Percentiles rank a stretch among this genome's conserved stretches.
These are phyloP conservation scores for Potamarius usumacintae DNA, from an alignment of 2,113 vertebrate genomes.

Conservation along the genomic window DNA sequence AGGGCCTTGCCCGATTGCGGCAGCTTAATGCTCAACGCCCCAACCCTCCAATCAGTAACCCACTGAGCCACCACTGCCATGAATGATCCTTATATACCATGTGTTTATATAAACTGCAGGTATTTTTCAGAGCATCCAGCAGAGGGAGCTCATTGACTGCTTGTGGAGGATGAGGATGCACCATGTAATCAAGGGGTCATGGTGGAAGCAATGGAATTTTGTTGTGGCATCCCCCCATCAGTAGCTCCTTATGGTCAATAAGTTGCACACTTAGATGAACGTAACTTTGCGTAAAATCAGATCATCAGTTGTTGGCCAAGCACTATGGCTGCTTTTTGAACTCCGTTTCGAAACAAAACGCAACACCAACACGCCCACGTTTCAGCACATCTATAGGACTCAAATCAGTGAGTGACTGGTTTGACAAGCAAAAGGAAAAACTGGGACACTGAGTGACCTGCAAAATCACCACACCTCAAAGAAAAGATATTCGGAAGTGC, in stretches of 20 bases:
- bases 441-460: background rate
- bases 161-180: background rate
- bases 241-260: background rate
- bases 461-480: background rate
- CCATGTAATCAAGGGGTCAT: background rate
- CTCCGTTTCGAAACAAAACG: background rate
- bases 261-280: background rate
- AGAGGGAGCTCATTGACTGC: constrained; percentile 33
- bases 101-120: background rate
- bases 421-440: background rate
- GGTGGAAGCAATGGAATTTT: background rate
- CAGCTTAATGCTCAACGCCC: no score
- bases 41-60: no score
- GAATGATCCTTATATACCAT: no score
- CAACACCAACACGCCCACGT: background rate
- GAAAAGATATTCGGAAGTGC: no score
- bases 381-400: background rate
- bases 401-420: background rate
- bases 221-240: background rate
- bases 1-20: no score
- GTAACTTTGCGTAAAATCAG: background rate
- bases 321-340: background rate
- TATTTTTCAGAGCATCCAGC: constrained; percentile 27
- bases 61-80: no score
- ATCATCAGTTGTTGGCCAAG: background rate